Evolutionary conservation across 2,797 vertebrate species (phyloP), one percentile per base, ranked within the genome.

Genomic region (Iguana delicatissima): DNA sequence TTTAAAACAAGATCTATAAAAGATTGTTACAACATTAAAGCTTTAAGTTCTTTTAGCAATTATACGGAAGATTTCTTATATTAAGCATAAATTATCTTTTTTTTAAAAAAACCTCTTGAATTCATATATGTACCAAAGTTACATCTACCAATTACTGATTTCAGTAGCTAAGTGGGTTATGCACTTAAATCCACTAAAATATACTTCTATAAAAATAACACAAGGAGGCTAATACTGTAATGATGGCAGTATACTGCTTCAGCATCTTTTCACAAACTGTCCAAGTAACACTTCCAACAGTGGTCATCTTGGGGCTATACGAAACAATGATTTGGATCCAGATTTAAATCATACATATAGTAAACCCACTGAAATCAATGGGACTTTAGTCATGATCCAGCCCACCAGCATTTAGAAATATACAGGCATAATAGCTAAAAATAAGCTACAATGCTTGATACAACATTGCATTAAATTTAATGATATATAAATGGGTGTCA

Each of bases 1-100:
- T 97, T 96, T 91, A 95, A 95, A 96, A 96, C 96, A 96, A 92
- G 94, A 96, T 97, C 96, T 97, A 97, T 95, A 96, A 97, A 96
- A 95, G 89, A 95, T 95, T 97, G 52, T 81, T 97, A 97, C 95
- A 96, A 94, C 92, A 96, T 95, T 96, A 96, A 94, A 92, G 89
- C 87, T 90, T 93, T 93, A 90, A 89, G 92, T 89, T 96, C 91
- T 24, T 92, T 95, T 93, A 95, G 84, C 93, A 92, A 73, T 93
- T 96, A 89, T 80, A 95, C 90, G 96, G 95, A 95, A 96, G 92
- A 89, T 88, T 95, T 92, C 95, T 95, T 94, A 91, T 95, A 94
- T 95, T 96, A 96, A 88, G 80, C 92, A 90, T 81, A 59, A 62
- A 38, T 82, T 81, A 57, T 35, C 18, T 13, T 38, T 22, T 91